These are phyloP conservation scores for Drosophila neonasuta DNA, from an alignment of 2,888 invertebrate species.

Conservation along the genomic window DNA sequence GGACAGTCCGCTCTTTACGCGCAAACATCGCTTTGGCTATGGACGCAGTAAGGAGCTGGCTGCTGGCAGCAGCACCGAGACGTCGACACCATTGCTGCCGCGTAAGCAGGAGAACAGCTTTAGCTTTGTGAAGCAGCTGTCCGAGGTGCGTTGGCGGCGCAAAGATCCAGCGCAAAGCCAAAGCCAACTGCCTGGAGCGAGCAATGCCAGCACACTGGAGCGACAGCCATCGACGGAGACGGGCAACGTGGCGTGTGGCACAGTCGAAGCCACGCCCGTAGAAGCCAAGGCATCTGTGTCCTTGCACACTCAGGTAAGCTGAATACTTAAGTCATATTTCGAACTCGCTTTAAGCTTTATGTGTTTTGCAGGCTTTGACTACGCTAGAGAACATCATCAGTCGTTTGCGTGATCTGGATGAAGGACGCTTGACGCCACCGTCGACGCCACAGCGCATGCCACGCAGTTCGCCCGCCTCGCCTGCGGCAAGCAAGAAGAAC, in stretches of 20 bases:
- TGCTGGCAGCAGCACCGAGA: slow-evolving; percentile 67
- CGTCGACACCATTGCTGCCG: slow-evolving; percentile 78
- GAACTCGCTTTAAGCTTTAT: not conserved
- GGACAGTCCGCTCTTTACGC: slow-evolving; percentile 82
- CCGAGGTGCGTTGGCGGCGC: slow-evolving; percentile 81
- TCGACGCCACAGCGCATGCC: slow-evolving; percentile 85
- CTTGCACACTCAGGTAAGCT: slow-evolving; percentile 81
- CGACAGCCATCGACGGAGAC: slow-evolving; percentile 49
- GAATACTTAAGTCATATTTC: not conserved
- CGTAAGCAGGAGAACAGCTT: slow-evolving; percentile 81
- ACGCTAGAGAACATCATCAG: slow-evolving; percentile 85
- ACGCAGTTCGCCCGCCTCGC: slow-evolving; percentile 89
- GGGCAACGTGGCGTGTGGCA: slow-evolving; percentile 54
- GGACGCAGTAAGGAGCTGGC: slow-evolving; percentile 73
- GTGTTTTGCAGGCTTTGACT: slow-evolving; percentile 82
- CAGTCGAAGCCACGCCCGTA: slow-evolving; percentile 81
- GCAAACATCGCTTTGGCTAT: slow-evolving; percentile 82
- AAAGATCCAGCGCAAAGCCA: slow-evolving; percentile 74
- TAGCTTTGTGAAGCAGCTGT: slow-evolving; percentile 81
- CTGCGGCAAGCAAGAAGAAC: slow-evolving; percentile 87
- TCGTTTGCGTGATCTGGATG: slow-evolving; percentile 84
- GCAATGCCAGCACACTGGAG: slow-evolving; percentile 57
- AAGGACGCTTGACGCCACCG: slow-evolving; percentile 83
- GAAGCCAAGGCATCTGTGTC: slow-evolving; percentile 82
- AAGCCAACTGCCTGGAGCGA: slow-evolving; percentile 38